Base-by-base conservation (phyloP, 2,888 invertebrate genomes). In the Cephus nigrinus region DNA sequence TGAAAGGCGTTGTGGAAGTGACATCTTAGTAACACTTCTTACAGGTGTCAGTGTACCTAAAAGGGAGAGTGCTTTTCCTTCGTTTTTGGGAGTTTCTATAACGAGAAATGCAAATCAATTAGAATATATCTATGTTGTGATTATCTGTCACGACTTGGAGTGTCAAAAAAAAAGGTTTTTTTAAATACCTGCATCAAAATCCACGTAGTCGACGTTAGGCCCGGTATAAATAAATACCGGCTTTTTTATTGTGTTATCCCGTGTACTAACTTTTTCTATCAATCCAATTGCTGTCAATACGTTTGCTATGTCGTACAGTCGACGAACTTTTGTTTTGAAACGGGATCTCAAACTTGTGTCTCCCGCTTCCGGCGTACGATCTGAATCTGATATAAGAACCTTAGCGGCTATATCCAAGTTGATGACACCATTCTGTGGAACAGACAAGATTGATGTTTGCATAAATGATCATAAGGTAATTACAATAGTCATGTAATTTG, bases 291-390 rank as follows among this genome's bases (percentile, higher is more conserved):
- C 95, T 83, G 95, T 94, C 85, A 96, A 93, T 83, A 96, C 95
- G 91, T 96, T 96, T 79, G 96, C 96, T 85, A 96, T 96, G 90
- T 96, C 96, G 91, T 96, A 96, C 40, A 96, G 92, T 82, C 96
- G 93, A 80, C 96, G 93, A 80, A 95, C 94, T 92, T 95, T 95
- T 40, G 95, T 95, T 92, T 94, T 93, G 91, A 93, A 93, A 85
- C 93, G 93, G 33, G 93, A 93, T 78, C 85, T 83, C 34, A 79
- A 78, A 55, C 78, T 82, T 68, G 80, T 82, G 69, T 84, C 84
- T 31, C 76, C 78, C 69, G 74, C 81, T 82, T 93, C 93, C 84
- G 93, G 92, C 1, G 92, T 93, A 33, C 93, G 93, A 78, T 92
- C 91, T 33, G 92, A 90, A 87, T 93, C 93, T 80, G 93, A 94